These are phyloP conservation scores for Etia nguti DNA, from an alignment of 2,113 vertebrate species.

Conservation along the genomic window DNA sequence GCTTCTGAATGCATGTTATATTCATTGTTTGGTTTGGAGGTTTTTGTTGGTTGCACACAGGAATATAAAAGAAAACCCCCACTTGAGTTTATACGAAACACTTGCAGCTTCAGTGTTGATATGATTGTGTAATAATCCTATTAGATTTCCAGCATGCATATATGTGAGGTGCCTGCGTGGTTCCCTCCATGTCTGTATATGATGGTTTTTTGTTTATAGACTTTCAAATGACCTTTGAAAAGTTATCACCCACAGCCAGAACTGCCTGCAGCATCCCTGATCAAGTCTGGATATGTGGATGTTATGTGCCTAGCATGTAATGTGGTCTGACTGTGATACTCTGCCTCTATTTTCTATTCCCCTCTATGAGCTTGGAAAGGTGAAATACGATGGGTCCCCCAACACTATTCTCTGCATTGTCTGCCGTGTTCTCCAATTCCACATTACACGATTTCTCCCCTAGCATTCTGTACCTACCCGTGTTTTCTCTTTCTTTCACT, in stretches of 20 bases:
- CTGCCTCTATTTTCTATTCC: constrained; percentile 37
- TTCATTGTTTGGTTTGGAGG: neutral
- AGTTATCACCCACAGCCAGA: constrained; percentile 48
- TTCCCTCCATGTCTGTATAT: constrained; percentile 1
- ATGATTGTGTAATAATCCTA: neutral
- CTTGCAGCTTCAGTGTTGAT: neutral
- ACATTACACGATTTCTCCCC: constrained; percentile 1
- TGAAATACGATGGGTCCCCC: constrained; percentile 25
- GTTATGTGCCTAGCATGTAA: constrained; percentile 61
- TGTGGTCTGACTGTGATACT: constrained; percentile 19
- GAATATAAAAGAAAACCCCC: neutral
- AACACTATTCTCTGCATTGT: constrained; percentile 21
- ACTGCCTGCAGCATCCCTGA: constrained; percentile 44
- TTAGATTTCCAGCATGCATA: constrained; percentile 33
- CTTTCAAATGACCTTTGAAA: constrained; percentile 53
- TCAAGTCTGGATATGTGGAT: constrained; percentile 31
- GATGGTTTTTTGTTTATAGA: constrained; percentile 9
- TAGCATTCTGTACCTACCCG: neutral
- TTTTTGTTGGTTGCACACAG: neutral
- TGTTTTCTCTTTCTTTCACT: neutral
- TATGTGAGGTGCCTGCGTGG: constrained; percentile 30
- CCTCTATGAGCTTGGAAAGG: constrained; percentile 35
- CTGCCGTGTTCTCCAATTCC: neutral
- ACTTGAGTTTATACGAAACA: neutral
- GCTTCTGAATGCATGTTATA: constrained; percentile 42